Conservation (phyloP, 2,113 vertebrate genomes). For the Alligator mississippiensis region DNA sequence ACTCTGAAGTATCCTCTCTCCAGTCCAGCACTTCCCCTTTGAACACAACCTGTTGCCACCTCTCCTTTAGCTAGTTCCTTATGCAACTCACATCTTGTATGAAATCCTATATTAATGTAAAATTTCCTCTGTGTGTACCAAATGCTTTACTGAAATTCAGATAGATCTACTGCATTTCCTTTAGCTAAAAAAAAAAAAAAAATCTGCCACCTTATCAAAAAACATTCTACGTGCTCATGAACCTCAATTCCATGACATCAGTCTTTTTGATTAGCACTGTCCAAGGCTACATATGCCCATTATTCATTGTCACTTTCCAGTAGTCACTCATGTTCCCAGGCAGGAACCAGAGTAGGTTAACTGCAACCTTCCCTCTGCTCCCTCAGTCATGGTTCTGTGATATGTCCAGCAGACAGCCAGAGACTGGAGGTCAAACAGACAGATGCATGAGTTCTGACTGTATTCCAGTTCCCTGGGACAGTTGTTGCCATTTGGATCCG, state of each 20-base stretch:
- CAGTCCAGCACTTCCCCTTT: neutral
- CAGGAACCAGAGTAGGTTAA: neutral
- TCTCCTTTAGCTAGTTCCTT: neutral
- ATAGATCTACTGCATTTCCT: neutral
- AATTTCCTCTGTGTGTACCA: neutral
- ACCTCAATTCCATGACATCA: neutral
- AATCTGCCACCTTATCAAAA: neutral
- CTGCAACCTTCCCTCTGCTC: neutral
- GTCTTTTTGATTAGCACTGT: neutral
- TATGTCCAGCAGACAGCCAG: neutral
- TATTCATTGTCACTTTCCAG: too few relatives aligned
- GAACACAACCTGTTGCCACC: neutral
- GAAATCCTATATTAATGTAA: neutral
- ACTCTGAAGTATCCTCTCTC: neutral
- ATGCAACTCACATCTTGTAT: neutral
- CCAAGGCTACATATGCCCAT: too few relatives aligned
- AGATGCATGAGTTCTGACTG: too few relatives aligned
- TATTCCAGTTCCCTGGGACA: too few relatives aligned
- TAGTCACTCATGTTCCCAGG: neutral
- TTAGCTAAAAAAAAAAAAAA: neutral
- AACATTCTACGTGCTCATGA: neutral
- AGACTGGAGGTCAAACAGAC: accelerated
- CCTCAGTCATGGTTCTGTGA: neutral
- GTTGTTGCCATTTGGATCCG: too few relatives aligned
- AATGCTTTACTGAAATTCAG: neutral